phyloP scores from a whole-genome alignment of 2,797 vertebrate species.

The Peromyscus nudipes region DNA sequence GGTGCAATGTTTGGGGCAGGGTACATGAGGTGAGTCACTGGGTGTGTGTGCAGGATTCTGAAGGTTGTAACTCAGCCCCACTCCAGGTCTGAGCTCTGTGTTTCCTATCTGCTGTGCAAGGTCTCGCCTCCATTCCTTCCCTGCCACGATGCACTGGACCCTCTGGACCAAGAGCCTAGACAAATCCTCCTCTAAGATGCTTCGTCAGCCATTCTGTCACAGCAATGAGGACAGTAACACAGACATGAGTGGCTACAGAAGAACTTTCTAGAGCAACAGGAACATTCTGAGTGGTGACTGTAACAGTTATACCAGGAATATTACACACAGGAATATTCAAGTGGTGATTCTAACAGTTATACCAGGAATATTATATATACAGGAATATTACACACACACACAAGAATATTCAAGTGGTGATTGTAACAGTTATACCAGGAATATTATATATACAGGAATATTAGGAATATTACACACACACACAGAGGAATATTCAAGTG shows the following conservation, averaged over 20 bases:
- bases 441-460: too few relatives aligned
- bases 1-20: not conserved
- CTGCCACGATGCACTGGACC: too few relatives aligned
- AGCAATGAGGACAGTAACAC: not conserved
- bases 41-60: not conserved
- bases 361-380: too few relatives aligned
- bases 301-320: not conserved
- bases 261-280: not conserved
- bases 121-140: not conserved
- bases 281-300: fast-evolving
- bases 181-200: not conserved
- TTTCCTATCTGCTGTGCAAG: not conserved
- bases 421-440: too few relatives aligned
- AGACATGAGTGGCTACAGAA: not conserved
- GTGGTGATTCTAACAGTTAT: too few relatives aligned
- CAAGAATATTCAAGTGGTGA: too few relatives aligned
- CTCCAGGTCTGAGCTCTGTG: not conserved
- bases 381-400: too few relatives aligned
- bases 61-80: not conserved
- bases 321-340: too few relatives aligned
- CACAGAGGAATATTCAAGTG: too few relatives aligned
- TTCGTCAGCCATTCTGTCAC: not conserved
- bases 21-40: not conserved
- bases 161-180: not conserved
- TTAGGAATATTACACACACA: too few relatives aligned